Percentiles rank a stretch among this genome's conserved stretches.
phyloP scores from a whole-genome alignment of 2,888 invertebrate species.

The Rotaria sp. region DNA sequence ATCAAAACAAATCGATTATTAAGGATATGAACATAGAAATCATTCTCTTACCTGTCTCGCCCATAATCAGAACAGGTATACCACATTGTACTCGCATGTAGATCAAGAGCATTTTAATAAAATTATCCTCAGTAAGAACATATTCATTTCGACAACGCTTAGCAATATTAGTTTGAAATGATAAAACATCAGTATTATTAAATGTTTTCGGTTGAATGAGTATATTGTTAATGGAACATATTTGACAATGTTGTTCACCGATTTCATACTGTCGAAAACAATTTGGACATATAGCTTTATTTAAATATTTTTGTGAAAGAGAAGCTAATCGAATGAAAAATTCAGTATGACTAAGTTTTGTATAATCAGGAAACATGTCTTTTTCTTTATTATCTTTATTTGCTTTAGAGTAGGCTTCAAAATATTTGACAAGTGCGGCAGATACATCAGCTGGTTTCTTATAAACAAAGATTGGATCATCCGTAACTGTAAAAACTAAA shows the following conservation, averaged over 20 bases:
- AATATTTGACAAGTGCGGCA: not conserved
- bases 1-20: too few species aligned
- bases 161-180: not conserved
- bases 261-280: slow-evolving; percentile 42
- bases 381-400: too few species aligned
- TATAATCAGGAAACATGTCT: too few species aligned
- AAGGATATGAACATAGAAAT: too few species aligned
- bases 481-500: not conserved
- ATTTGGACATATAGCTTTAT: too few species aligned
- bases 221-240: not conserved
- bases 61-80: slow-evolving; percentile 54
- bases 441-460: not conserved
- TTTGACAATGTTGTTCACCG: slow-evolving; percentile 44
- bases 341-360: too few species aligned
- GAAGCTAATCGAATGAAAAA: too few species aligned
- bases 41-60: slow-evolving; percentile 46
- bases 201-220: not conserved
- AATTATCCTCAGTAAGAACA: slow-evolving; percentile 51
- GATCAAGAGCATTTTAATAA: slow-evolving; percentile 51
- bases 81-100: slow-evolving; percentile 51
- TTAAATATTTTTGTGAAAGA: too few species aligned
- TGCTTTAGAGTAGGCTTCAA: not conserved
- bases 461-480: not conserved
- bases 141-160: slow-evolving; percentile 41
- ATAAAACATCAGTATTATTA: not conserved